Evolutionary conservation across 64 coral and sea anemone genomes (phyloP), one percentile per base, ranked within the genome.

Genomic region (Stichodactyla mertensii): DNA sequence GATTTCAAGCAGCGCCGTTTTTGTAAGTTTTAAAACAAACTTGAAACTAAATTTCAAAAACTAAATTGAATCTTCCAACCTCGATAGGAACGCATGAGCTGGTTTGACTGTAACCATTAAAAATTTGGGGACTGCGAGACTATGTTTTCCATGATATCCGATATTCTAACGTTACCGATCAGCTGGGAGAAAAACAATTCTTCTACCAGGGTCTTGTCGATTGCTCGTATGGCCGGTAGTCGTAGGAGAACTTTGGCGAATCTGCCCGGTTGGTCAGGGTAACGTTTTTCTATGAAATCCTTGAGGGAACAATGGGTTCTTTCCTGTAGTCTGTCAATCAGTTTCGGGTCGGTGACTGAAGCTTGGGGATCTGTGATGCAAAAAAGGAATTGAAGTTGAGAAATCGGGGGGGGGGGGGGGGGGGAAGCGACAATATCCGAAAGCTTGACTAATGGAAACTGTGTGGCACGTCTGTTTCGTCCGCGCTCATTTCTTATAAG

Each of bases 111-210:
- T n/a, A 22, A 66, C 22, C 5, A 53, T 53, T 20, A 81, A 52
- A 81, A 81, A 81, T 54, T 71, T 60, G 88, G 66, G 5, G 94
- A 90, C 22, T 90, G 88, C 54, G 86, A 87, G 53, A 96, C 88
- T 12, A 96, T 96, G 23, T 96, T 93, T 60, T 89, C 92, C 94
- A 96, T 96, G 19, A 96, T 96, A 57, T 89, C 91, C 66, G 92
- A 91, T 20, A 96, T 96, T 57, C 82, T 87, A 18, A 96, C 91
- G 53, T 84, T 93, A 16, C 94, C 94, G 52, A 96, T 92, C 51
- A 96, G 77, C 23, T 91, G 91, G n/a, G 91, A 79, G 77, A 96
- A 96, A 70, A 96, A 96, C 8, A 96, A 77, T 55, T 96, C 88
- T 69, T 96, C 94, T 11, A 92, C 86, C 12, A 85, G 52, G 18